Base-by-base conservation (phyloP, 2,797 vertebrate species). In the Mionectes olivaceus region DNA sequence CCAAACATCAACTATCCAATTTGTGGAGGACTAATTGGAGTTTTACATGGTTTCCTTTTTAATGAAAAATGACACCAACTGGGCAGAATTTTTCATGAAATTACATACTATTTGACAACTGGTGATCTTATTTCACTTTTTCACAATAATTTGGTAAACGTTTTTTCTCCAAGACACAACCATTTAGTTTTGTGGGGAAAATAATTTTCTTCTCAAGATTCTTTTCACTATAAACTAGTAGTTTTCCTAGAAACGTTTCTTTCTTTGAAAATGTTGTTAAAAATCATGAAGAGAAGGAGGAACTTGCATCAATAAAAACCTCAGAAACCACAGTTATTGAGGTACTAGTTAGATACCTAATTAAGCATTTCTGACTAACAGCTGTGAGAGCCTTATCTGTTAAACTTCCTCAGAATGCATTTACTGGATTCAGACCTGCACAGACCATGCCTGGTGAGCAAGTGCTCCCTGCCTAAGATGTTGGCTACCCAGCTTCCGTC, bases 21-120 rank as follows among this genome's bases (percentile, higher is more conserved):
- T 95, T 92, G 74, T 84, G 59, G 33, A 27, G 3, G 28, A 80
- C 68, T 95, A 93, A 89, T 90, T 96, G 70, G 35, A 27, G 50
- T 89, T 95, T 94, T 85, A 69, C 32, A n/a, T 74, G 47, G 27
- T 82, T 95, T 92, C 23, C 19, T 87, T 84, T 90, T 56, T 73
- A 93, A 90, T 52, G 19, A 92, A 73, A 74, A 90, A 61, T 63
- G 11, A 50, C 63, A 65, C 65, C 24, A 73, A 21, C 19, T 65
- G 30, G 41, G 30, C 57, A 94, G 61, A 75, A 33, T 61, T 60
- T 88, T 83, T 83, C 19, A 28, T 69, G 33, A 81, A 81, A 59
- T 68, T 78, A 35, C 19, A 8, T 71, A 46, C 9, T 76, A 22
- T 52, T 89, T 89, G 68, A 33, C 1, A 3, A n/a, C 24, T 44